A percentile compares a stretch with the other conserved stretches of the same genome.
Evolutionary conservation across 2,888 invertebrate species (phyloP).

Genomic region (Leuctra nigra): DNA sequence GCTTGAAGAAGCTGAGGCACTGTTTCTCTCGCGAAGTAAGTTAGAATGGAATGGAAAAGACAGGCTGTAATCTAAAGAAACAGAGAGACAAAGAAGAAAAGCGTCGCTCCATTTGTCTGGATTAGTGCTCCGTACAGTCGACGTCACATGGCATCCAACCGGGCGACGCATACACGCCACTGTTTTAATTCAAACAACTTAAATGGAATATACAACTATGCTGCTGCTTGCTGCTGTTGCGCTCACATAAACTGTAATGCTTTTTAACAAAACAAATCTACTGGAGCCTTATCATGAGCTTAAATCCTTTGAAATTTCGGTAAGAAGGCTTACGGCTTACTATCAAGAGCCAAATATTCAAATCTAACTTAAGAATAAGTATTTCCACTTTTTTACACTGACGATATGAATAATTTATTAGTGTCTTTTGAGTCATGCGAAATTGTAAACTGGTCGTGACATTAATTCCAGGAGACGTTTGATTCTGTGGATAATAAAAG

Average conservation of each 20-base stretch:
- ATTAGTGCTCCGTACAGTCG: no score
- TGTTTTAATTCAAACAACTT: slow-evolving; percentile 8
- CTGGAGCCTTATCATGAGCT: background rate
- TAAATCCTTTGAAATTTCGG: slow-evolving; percentile 1
- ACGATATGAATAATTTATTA: no score
- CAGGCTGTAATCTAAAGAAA: slow-evolving; percentile 7
- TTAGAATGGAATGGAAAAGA: slow-evolving; percentile 7
- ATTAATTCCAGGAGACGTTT: no score
- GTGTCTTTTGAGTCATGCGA: no score
- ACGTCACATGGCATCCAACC: no score
- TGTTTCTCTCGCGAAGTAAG: background rate
- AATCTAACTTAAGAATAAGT: background rate
- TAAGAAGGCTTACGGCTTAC: slow-evolving; percentile 6
- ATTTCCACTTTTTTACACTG: background rate
- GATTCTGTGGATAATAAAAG: slow-evolving; percentile 1
- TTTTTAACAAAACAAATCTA: slow-evolving; percentile 1
- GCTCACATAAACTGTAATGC: background rate
- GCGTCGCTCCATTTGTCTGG: slow-evolving; percentile 21
- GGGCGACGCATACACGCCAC: background rate
- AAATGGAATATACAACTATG: background rate
- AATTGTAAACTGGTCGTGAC: no score
- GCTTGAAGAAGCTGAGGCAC: background rate
- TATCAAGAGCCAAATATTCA: slow-evolving; percentile 8
- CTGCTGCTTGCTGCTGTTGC: no score
- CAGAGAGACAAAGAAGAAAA: slow-evolving; percentile 6